Evolutionary conservation across 1,140 invertebrate species (phyloP).

Genomic region (Drosophila pseudoananassae): DNA sequence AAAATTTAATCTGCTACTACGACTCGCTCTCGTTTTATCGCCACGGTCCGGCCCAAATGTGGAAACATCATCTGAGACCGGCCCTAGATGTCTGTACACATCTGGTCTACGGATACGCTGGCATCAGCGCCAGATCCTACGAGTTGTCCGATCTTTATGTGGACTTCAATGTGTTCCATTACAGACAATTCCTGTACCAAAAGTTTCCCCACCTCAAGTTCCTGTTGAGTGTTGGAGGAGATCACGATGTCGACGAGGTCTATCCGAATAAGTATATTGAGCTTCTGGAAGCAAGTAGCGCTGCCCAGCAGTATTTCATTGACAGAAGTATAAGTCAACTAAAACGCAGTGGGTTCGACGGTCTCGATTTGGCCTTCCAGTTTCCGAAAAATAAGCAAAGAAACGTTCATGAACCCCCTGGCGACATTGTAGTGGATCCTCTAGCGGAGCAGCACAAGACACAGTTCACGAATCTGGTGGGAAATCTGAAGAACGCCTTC

Average conservation of each 20-base stretch:
- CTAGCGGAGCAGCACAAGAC: conserved; percentile 89
- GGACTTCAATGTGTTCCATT: conserved; percentile 89
- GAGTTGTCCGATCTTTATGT: conserved; percentile 89
- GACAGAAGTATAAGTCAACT: conserved; percentile 88
- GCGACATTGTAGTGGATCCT: conserved; percentile 88
- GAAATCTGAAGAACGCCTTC: conserved; percentile 88
- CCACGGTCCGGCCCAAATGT: conserved; percentile 48
- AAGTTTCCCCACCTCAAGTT: conserved; percentile 89
- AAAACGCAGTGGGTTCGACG: conserved; percentile 91
- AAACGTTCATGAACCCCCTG: conserved; percentile 89
- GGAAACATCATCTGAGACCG: conserved; percentile 86
- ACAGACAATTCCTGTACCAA: conserved; percentile 87
- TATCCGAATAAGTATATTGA: conserved; percentile 66
- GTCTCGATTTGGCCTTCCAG: conserved; percentile 93
- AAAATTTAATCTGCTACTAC: conserved; percentile 69
- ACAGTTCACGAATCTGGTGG: conserved; percentile 89
- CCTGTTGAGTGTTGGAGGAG: conserved; percentile 90
- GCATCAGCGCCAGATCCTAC: conserved; percentile 88
- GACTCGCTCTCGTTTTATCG: conserved; percentile 62
- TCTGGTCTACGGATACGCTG: conserved; percentile 94
- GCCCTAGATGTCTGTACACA: conserved; percentile 92
- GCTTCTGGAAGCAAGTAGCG: conserved; percentile 86
- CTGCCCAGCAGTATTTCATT: conserved; percentile 85
- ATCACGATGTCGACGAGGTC: conserved; percentile 83
- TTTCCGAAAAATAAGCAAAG: conserved; percentile 90